Evolutionary conservation across 1,140 invertebrate genomes (phyloP).

Genomic region (Lordiphosa stackelbergi): DNA sequence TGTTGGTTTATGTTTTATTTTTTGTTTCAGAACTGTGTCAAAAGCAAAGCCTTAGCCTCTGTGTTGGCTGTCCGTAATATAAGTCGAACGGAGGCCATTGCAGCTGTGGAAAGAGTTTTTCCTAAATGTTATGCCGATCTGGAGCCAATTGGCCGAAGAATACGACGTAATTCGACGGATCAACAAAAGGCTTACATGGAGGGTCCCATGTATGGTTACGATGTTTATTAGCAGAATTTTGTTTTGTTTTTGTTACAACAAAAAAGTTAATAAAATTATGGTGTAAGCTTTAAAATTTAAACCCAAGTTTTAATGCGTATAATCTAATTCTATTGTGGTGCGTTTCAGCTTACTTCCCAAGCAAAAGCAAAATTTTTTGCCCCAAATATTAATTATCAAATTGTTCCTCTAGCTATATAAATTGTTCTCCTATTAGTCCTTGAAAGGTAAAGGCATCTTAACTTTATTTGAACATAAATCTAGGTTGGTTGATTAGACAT

Average conservation of each 20-base stretch:
- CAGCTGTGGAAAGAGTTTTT: slow-evolving; percentile 92
- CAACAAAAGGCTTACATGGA: slow-evolving; percentile 88
- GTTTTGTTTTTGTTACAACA: slow-evolving; percentile 2
- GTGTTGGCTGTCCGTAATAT: slow-evolving; percentile 89
- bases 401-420: too few relatives aligned
- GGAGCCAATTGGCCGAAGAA: slow-evolving; percentile 92
- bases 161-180: slow-evolving; percentile 87
- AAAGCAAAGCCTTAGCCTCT: slow-evolving; percentile 89
- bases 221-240: slow-evolving; percentile 74
- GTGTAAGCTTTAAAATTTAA: slow-evolving; percentile 22
- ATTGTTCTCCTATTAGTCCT: too few relatives aligned
- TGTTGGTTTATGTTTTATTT: not conserved
- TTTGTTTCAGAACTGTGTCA: slow-evolving; percentile 90
- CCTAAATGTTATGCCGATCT: slow-evolving; percentile 94
- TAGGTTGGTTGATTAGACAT: too few relatives aligned
- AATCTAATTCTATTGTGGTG: too few relatives aligned
- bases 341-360: too few relatives aligned
- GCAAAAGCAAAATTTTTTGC: too few relatives aligned
- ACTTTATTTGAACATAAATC: too few relatives aligned
- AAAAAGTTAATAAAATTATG: slow-evolving; percentile 35
- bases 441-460: too few relatives aligned
- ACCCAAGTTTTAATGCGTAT: too few relatives aligned
- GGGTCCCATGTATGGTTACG: slow-evolving; percentile 88
- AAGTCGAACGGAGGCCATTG: slow-evolving; percentile 83
- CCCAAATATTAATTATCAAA: too few relatives aligned